Evolutionary conservation across 2,888 invertebrate genomes (phyloP), one percentile per base, ranked within the genome.

Genomic region (Lissocephala sabroskyi): DNA sequence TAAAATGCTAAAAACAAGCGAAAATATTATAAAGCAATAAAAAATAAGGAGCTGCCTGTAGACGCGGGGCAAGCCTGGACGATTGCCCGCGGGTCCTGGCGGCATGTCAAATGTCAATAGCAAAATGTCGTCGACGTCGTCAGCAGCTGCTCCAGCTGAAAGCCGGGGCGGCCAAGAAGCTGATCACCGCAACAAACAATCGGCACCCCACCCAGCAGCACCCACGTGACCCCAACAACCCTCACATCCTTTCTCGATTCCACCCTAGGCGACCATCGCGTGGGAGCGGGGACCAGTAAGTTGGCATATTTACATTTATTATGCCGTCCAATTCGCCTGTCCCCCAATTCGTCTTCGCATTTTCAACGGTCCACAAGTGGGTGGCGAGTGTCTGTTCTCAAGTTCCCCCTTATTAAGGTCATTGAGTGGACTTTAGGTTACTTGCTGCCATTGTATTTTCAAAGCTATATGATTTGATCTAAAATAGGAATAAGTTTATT

Each of bases 31-130:
- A 55, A 59, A 52, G 55, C 48, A 71, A 50, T 63, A 65, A n/a
- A n/a, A n/a, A n/a, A n/a, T n/a, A n/a, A n/a, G n/a, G n/a, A n/a
- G n/a, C n/a, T n/a, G n/a, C n/a, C n/a, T n/a, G n/a, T n/a, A n/a
- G n/a, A n/a, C n/a, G n/a, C n/a, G n/a, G n/a, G n/a, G n/a, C n/a
- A n/a, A n/a, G n/a, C n/a, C n/a, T n/a, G n/a, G n/a, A n/a, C 35
- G 16, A 10, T 14, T 13, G 35, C 16, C 35, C 14, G 16, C 14
- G 17, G 35, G 17, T 16, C 71, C 49, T 54, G 52, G 50, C 64
- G 53, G 52, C 64, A 63, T 76, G 77, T 79, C 77, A 79, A 79
- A 76, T 78, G 79, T 79, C 79, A 79, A 78, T 61, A 73, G 63
- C 79, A 79, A 79, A 52, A 50, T 53, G 60, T 58, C 49, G 51